A percentile compares a stretch with the other conserved stretches of the same genome.
These are phyloP conservation scores for Pitta sordida DNA, from an alignment of 2,113 vertebrate genomes.

Conservation along the genomic window DNA sequence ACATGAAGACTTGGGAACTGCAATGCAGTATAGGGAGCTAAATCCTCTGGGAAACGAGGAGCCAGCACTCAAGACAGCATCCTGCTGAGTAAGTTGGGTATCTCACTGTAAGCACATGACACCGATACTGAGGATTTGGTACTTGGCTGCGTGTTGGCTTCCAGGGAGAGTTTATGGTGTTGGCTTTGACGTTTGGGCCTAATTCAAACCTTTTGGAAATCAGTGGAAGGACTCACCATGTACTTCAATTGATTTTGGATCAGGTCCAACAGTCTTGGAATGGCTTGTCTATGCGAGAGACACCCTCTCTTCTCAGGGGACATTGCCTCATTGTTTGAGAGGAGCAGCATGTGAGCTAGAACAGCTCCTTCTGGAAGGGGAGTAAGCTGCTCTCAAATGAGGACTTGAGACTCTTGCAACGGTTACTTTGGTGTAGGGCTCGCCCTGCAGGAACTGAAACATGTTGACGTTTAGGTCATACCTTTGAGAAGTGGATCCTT, in stretches of 20 bases:
- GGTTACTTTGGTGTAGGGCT: not conserved
- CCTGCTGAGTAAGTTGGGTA: not conserved
- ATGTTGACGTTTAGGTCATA: not conserved
- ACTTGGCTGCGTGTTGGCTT: not conserved
- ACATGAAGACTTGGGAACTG: not conserved
- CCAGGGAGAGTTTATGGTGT: constrained; percentile 45
- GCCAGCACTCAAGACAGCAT: not conserved
- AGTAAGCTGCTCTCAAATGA: not conserved
- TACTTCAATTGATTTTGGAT: constrained; percentile 33
- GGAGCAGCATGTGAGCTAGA: not conserved
- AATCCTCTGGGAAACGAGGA: not conserved
- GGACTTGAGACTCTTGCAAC: not conserved
- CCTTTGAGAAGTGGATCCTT: not conserved
- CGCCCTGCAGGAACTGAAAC: not conserved
- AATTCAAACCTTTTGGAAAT: constrained; percentile 38
- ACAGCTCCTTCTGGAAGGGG: not conserved
- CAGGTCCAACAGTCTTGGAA: not conserved
- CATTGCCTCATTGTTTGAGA: not conserved
- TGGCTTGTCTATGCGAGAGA: not conserved
- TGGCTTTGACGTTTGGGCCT: constrained; percentile 28
- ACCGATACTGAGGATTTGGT: not conserved
- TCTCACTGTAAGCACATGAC: not conserved
- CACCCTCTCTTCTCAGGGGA: constrained; percentile 9
- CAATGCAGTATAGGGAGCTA: constrained; percentile 4
- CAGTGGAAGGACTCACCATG: not conserved